Evolutionary conservation across 2,113 vertebrate species (phyloP), one percentile per base, ranked within the genome.

Genomic region (Xyliphius kryptos): DNA sequence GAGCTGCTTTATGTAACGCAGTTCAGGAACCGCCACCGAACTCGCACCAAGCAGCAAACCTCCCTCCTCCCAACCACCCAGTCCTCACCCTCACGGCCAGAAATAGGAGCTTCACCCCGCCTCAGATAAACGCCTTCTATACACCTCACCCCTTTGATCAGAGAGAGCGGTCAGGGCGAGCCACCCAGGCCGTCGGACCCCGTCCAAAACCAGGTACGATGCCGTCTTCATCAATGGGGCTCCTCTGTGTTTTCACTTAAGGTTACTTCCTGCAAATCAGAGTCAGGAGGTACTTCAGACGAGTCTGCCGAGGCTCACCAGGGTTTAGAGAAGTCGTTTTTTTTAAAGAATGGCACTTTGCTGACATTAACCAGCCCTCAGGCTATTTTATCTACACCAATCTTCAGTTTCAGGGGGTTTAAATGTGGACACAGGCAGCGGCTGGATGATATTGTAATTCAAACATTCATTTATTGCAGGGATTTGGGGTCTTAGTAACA

Each of bases 101-200:
- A 64, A 68, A 60, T 59, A 47, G 56, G 44, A 66, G 56, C 65
- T 14, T 15, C 56, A 67, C 56, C 52, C 58, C 22, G 50, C 64
- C 67, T 73, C 46, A 68, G 46, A 72, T 63, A 68, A 64, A 64
- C 51, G 51, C 61, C 56, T 59, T 72, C 56, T 65, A 67, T 43
- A 63, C 44, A 46, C 52, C 60, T 56, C 15, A 1, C 38, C 40
- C 20, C 65, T 72, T 72, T 68, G 66, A 73, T 61, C 70, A 38
- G 37, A 50, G 17, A 26, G 58, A 32, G 41, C 49, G 51, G 61
- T 61, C 59, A 55, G 48, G 19, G 52, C 16, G 1, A 58, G 56
- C 61, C 56, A 60, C 62, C 70, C 56, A 50, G 61, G 51, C 61
- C 37, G 46, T 10, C 16, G 15, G 22, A 50, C 54, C 44, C 36